These are phyloP conservation scores for Epirrhoe alternata DNA, from an alignment of 2,888 invertebrate species.

Conservation along the genomic window DNA sequence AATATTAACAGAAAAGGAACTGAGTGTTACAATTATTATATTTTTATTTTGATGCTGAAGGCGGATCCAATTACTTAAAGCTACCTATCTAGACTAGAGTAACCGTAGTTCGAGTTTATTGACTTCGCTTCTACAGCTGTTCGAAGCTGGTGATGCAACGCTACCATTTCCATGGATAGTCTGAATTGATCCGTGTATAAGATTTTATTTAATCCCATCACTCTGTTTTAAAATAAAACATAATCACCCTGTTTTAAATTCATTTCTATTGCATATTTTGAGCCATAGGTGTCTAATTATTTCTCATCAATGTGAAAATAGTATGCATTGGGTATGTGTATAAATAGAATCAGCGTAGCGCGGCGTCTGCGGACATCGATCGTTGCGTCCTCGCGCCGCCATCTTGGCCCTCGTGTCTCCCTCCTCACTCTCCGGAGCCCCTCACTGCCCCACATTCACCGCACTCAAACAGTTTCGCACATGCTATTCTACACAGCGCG, in stretches of 20 bases:
- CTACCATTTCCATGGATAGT: neutral
- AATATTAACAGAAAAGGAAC: too few relatives aligned
- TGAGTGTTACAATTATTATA: neutral
- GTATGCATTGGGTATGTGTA: slow-evolving; percentile 69
- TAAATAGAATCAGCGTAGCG: slow-evolving; percentile 81
- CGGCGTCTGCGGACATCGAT: slow-evolving; percentile 83
- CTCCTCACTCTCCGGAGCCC: slow-evolving; percentile 73
- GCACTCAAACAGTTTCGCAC: slow-evolving; percentile 77
- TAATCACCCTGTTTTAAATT: neutral
- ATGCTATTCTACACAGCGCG: slow-evolving; percentile 56
- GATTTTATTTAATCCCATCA: slow-evolving; percentile 33
- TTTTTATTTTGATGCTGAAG: neutral
- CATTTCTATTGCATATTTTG: slow-evolving; percentile 18
- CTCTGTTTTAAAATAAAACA: slow-evolving; percentile 47
- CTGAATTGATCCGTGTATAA: neutral
- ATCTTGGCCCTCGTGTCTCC: slow-evolving; percentile 83
- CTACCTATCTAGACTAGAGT: slow-evolving; percentile 3
- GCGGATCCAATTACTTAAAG: neutral
- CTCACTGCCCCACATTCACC: slow-evolving; percentile 83
- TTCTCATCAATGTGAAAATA: slow-evolving; percentile 68
- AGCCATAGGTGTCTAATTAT: slow-evolving; percentile 46
- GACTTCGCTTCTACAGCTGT: slow-evolving; percentile 11
- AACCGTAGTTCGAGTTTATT: slow-evolving; percentile 4
- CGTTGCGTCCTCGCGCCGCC: slow-evolving; percentile 83
- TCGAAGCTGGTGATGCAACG: neutral